Conservation (phyloP, 2,113 vertebrate species). For the Herpailurus yagouaroundi region DNA sequence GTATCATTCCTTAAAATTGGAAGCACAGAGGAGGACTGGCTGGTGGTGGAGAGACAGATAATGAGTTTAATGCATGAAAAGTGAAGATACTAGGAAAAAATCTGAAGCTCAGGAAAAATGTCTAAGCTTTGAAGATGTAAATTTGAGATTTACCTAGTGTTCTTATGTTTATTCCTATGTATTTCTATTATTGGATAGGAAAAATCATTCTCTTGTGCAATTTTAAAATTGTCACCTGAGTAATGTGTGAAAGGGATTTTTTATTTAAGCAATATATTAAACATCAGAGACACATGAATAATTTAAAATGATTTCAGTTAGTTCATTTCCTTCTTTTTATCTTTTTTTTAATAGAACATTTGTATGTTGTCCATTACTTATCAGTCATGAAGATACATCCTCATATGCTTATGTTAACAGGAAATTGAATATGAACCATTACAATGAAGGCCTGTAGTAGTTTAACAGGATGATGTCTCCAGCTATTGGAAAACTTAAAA, state of each 20-base stretch:
- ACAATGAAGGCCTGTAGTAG: constrained; percentile 62
- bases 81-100: not conserved
- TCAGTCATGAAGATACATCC: constrained; percentile 67
- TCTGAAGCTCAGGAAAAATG: not conserved
- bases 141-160: not conserved
- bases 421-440: constrained; percentile 77
- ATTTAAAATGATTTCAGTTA: constrained; percentile 82
- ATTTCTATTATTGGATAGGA: constrained; percentile 8
- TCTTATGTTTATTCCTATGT: not conserved
- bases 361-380: constrained; percentile 74
- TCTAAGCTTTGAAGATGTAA: not conserved
- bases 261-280: constrained; percentile 76
- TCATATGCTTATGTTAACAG: constrained; percentile 75
- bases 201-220: constrained; percentile 68
- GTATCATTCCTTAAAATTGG: not conserved
- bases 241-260: constrained; percentile 65
- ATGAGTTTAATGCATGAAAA: not conserved
- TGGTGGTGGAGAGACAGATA: not conserved
- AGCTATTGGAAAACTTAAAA: constrained; percentile 63
- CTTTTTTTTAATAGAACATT: constrained; percentile 74
- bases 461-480: constrained; percentile 68
- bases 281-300: constrained; percentile 76
- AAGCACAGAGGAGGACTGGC: not conserved
- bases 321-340: constrained; percentile 80
- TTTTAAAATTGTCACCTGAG: constrained; percentile 68